These are phyloP conservation scores for Brachyrhaphis roseni DNA, from an alignment of 2,797 vertebrate genomes.

Conservation along the genomic window DNA sequence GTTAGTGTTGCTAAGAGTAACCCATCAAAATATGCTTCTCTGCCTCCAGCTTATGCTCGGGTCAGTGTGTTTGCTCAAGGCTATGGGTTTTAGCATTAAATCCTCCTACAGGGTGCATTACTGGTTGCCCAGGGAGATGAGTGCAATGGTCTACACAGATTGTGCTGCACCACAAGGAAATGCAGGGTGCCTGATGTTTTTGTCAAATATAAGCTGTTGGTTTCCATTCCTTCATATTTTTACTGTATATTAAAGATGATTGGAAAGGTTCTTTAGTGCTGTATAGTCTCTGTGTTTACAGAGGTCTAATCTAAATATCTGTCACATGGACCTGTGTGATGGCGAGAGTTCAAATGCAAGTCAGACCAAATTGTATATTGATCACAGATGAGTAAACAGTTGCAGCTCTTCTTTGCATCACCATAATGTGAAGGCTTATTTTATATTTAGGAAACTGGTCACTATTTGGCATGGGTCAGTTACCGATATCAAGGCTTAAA, in stretches of 20 bases:
- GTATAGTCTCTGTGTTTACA: slow-evolving; percentile 15
- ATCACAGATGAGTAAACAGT: slow-evolving; percentile 38
- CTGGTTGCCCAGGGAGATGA: slow-evolving; percentile 54
- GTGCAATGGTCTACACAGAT: slow-evolving; percentile 9
- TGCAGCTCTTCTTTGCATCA: slow-evolving; percentile 4
- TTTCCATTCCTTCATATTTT: neutral
- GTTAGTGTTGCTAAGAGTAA: slow-evolving; percentile 46
- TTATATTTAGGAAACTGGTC: neutral
- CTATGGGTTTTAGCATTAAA: slow-evolving; percentile 52
- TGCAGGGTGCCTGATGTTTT: slow-evolving; percentile 14
- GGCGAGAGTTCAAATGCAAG: slow-evolving; percentile 26
- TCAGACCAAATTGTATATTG: slow-evolving; percentile 19
- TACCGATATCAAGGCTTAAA: neutral
- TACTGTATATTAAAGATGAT: slow-evolving; percentile 6
- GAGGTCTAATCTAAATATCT: slow-evolving; percentile 1
- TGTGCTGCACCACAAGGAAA: slow-evolving; percentile 4
- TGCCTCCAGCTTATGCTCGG: slow-evolving; percentile 46
- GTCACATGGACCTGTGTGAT: slow-evolving; percentile 3
- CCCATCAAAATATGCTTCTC: slow-evolving; percentile 47
- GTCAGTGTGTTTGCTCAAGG: slow-evolving; percentile 50
- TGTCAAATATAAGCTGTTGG: neutral
- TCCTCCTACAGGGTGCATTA: slow-evolving; percentile 50
- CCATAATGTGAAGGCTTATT: neutral
- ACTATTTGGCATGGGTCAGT: neutral
- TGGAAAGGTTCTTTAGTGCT: neutral